Base-by-base conservation (phyloP, 2,797 vertebrate species). In the Parauchenoglanis punctatus region DNA sequence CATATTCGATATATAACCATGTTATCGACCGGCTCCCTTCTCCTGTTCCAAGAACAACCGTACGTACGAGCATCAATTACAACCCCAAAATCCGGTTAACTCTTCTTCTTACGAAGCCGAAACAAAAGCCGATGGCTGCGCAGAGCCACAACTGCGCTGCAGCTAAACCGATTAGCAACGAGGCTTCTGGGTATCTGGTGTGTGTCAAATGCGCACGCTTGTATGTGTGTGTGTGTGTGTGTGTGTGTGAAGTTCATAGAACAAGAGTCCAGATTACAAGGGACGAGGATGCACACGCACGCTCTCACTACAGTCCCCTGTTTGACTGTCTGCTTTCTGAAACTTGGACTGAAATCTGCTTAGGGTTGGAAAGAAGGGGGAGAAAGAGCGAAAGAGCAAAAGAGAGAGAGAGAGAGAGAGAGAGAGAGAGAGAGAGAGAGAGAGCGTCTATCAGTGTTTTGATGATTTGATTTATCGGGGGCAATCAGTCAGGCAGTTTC, bases 391-490 rank as follows among this genome's bases (percentile, higher is more conserved):
- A 96, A 95, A 88, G 65, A 85, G 78, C 96, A 96, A 97, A 96
- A 95, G 93, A 96, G 95, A 96, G 95, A 88, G 59, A 78, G 84
- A 96, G 44, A 5, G n/a, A 58, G 10, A 56, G 95, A 96, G n/a
- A 72, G 95, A 96, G 95, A 84, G 81, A 87, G 86, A 5, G n/a
- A 58, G 10, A 56, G 95, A 96, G n/a, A 72, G 95, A 96, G 95
- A 84, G 81, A 87, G 86, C 96, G 96, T 96, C 94, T 95, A 96
- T 93, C 95, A 96, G 95, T 95, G 95, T 94, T 65, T 96, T 11
- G 96, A 94, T 97, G 96, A 97, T 97, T 96, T 95, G 97, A 97
- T 97, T 97, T 97, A 95, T 95, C 94, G 91, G 56, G 94, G 96
- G 96, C 96, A 97, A 97, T 97, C 97, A 96, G 96, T 95, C 94